A percentile compares a stretch with the other conserved stretches of the same genome.
Conservation (phyloP, 2,797 vertebrate genomes). For the Orientallactaga sibirica region DNA sequence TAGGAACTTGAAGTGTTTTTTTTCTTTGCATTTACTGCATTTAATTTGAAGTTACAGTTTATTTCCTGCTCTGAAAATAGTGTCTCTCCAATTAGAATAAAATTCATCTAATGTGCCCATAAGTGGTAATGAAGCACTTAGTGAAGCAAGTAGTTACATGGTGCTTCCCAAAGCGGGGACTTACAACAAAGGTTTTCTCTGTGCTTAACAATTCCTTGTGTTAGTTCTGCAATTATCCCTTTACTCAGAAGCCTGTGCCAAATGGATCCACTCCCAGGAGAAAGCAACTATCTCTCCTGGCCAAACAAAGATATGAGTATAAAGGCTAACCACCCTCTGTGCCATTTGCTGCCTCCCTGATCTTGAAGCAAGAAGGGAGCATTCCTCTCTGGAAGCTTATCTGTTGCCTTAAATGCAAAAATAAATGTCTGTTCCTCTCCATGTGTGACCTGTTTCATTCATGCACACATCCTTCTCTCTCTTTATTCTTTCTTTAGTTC, state of each 20-base stretch:
- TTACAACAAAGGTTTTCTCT: conserved; percentile 75
- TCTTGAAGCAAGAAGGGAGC: background rate
- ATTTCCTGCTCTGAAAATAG: conserved; percentile 67
- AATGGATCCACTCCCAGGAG: conserved; percentile 66
- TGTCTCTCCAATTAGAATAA: conserved; percentile 63
- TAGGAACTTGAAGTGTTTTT: conserved; percentile 5
- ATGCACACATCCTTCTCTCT: background rate
- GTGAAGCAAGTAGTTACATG: background rate
- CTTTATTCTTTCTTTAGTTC: background rate
- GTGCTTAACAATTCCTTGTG: conserved; percentile 63
- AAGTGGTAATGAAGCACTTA: conserved; percentile 63
- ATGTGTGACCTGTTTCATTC: background rate
- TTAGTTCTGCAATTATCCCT: conserved; percentile 73
- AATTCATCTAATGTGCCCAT: conserved; percentile 57
- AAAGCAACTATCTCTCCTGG: conserved; percentile 26
- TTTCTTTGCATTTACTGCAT: conserved; percentile 29
- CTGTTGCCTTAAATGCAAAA: background rate
- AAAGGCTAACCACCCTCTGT: conserved; percentile 17
- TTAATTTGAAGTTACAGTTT: conserved; percentile 58
- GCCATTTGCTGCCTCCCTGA: background rate
- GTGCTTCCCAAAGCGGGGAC: conserved; percentile 58
- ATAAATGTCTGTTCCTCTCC: background rate
- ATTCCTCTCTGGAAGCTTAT: background rate
- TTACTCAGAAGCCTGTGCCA: conserved; percentile 67
- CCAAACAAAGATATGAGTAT: conserved; percentile 23